Conservation (phyloP, 1,140 invertebrate species). For the Micrasema minimum region DNA sequence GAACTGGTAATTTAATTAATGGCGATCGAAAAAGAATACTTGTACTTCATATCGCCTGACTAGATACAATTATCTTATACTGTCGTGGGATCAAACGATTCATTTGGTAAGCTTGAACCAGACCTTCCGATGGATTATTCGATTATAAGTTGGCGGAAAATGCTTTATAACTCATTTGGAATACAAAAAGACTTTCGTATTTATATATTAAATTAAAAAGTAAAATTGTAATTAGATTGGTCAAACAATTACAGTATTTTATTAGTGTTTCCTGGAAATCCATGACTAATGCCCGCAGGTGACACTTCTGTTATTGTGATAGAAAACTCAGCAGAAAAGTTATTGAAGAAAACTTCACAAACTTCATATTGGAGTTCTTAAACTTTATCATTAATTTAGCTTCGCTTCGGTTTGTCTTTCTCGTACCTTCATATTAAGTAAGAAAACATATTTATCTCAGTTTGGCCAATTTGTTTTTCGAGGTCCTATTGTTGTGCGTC, state of each 20-base stretch:
- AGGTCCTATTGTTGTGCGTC: conserved; percentile 2
- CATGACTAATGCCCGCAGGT: not conserved
- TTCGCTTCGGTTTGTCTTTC: conserved; percentile 20
- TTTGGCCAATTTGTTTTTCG: conserved; percentile 15
- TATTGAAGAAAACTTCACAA: conserved; percentile 14
- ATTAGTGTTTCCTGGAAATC: no score
- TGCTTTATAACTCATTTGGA: no score
- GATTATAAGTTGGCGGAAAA: no score
- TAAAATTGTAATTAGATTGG: no score
- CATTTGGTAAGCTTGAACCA: no score
- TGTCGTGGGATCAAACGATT: no score
- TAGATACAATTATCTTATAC: not conserved
- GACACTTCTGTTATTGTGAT: conserved; percentile 14
- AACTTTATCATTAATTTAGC: conserved; percentile 30
- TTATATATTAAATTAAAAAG: no score
- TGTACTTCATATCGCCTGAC: not conserved
- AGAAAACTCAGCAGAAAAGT: not conserved
- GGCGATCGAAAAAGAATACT: not conserved
- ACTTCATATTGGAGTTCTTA: conserved; percentile 10
- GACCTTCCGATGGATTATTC: no score
- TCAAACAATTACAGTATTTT: no score
- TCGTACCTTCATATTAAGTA: conserved; percentile 2
- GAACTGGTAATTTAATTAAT: conserved; percentile 9
- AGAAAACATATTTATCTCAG: conserved; percentile 22
- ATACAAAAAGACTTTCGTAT: no score